Evolutionary conservation across 2,888 invertebrate species (phyloP), one percentile per base, ranked within the genome.

Genomic region (Aphidoletes aphidimyza): DNA sequence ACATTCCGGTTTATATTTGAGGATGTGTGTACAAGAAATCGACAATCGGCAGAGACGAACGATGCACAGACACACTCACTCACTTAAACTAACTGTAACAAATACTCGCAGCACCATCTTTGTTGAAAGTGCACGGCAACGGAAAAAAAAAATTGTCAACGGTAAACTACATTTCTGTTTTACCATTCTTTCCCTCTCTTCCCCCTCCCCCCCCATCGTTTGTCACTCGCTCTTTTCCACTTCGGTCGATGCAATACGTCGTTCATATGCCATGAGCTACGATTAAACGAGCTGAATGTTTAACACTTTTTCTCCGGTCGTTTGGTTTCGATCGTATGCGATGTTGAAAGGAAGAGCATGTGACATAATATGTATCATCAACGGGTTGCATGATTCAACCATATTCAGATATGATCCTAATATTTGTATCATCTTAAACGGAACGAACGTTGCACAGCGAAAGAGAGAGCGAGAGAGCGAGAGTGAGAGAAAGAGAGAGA

Each of bases 351-450:
- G 69, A 69, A 69, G 14, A 69, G 30, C 69, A 30, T 69, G 34
- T 69, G 69, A 69, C 69, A 69, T 69, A 69, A 69, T 69, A 30
- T 30, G 69, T 37, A 81, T 78, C 81, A 81, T 81, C 81, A 81
- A n/a, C 37, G 22, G 39, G n/a, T n/a, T n/a, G 81, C 36, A 81
- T 81, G 37, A 81, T 81, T n/a, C 81, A 37, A 69, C 69, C 69
- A 69, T 69, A 69, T 69, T 69, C 69, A 69, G 69, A 81, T 37
- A 81, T 81, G 81, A 81, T 81, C 81, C 81, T 22, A 81, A 81
- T 81, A 81, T 81, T 81, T 81, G 81, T 37, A 81, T 30, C 81
- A 81, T 81, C 37, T 81, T 37, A 37, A 81, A 81, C n/a, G 2
- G 81, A 81, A 37, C 36, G 37, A 81, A 11, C 37, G 19, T 36